phyloP scores from a whole-genome alignment of 1,140 invertebrate genomes.

The Anadara kagoshimensis region DNA sequence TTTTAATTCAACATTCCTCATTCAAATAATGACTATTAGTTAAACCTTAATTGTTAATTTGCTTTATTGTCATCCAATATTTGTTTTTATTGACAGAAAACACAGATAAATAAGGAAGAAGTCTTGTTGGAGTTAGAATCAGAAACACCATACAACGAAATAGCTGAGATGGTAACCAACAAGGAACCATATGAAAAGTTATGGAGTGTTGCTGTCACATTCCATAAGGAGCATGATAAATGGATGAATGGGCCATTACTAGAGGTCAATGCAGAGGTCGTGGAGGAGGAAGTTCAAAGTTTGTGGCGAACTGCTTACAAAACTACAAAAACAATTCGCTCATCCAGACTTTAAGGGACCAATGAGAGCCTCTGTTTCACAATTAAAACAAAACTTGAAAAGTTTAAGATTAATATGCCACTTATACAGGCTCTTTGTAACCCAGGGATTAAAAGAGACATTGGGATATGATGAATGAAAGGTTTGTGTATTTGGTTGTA shows the following conservation, averaged over 20 bases:
- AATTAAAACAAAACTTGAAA: conserved; percentile 78
- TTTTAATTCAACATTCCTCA: no score
- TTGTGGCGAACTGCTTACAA: conserved; percentile 73
- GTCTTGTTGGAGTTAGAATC: conserved; percentile 89
- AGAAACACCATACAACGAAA: conserved; percentile 83
- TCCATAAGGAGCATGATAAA: conserved; percentile 85
- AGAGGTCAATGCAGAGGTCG: conserved; percentile 86
- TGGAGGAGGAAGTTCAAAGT: conserved; percentile 79
- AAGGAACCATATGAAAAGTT: conserved; percentile 92
- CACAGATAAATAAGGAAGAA: conserved; percentile 82
- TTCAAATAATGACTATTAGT: no score
- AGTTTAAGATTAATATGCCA: conserved; percentile 74
- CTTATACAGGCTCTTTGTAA: conserved; percentile 73
- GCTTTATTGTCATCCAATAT: not conserved
- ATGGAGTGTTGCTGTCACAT: conserved; percentile 91
- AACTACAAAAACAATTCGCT: conserved; percentile 71
- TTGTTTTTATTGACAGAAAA: conserved; percentile 63
- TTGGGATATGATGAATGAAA: conserved; percentile 73
- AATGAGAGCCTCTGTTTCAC: conserved; percentile 63
- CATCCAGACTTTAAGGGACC: conserved; percentile 70
- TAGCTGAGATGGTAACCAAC: conserved; percentile 83
- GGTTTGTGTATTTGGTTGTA: conserved; percentile 38
- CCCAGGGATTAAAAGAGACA: conserved; percentile 73
- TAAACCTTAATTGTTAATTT: no score
- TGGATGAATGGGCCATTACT: conserved; percentile 83